These are phyloP conservation scores for Eciton burchellii DNA, from an alignment of 1,140 invertebrate genomes.

Conservation along the genomic window DNA sequence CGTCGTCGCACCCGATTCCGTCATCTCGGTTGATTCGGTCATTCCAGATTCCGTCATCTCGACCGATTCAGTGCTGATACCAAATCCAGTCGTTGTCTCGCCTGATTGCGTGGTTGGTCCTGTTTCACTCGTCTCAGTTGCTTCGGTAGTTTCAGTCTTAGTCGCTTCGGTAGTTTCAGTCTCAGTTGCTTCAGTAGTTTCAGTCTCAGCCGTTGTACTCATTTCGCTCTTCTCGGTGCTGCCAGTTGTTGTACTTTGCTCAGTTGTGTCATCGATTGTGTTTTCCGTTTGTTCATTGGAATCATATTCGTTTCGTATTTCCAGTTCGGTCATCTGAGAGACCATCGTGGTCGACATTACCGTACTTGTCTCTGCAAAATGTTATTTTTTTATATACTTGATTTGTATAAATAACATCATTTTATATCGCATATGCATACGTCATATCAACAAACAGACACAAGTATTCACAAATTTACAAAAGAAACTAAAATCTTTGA, in stretches of 20 bases:
- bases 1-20: conserved; percentile 66
- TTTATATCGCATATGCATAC: neutral
- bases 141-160: conserved; percentile 68
- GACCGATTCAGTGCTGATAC: conserved; percentile 61
- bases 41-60: conserved; percentile 57
- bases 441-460: neutral
- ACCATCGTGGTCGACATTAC: conserved; percentile 23
- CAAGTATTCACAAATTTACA: neutral
- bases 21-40: conserved; percentile 57
- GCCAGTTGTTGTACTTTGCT: neutral
- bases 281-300: neutral
- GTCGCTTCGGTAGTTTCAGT: conserved; percentile 72
- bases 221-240: conserved; percentile 53
- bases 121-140: conserved; percentile 64
- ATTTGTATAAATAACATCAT: neutral
- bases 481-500: neutral
- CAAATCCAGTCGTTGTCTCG: conserved; percentile 69
- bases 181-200: conserved; percentile 69
- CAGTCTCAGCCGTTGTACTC: conserved; percentile 61
- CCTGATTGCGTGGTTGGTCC: conserved; percentile 65
- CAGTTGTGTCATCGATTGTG: neutral
- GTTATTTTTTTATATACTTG: neutral
- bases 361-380: conserved; percentile 8
- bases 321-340: conserved; percentile 22
- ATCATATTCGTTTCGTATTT: neutral